Base-by-base conservation (phyloP, 2,797 vertebrate genomes). In the Lagocephalus sceleratus region DNA sequence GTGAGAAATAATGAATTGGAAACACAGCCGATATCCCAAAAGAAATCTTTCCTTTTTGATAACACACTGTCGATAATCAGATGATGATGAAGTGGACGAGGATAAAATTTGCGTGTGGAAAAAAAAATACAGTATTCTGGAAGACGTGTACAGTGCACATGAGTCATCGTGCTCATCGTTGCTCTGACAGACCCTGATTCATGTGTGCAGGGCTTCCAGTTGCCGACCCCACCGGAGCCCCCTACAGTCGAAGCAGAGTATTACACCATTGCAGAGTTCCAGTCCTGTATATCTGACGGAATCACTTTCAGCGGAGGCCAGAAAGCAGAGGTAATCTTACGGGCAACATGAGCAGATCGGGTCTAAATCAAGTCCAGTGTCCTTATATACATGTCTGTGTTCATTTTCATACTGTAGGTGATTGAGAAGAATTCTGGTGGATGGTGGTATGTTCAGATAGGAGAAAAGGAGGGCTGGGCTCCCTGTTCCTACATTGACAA, bases 261-360 rank as follows among this genome's bases (percentile, higher is more conserved):
- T 85, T 99, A 99, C 92, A 99, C 98, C 66, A 99, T 99, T 66
- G 96, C 98, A n/a, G 98, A 99, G 71, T 99, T 99, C 87, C 98
- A 99, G 87, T 98, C 98, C 0, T 95, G 94, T 73, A 99, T 99
- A 78, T 97, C 98, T 44, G 97, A 99, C 65, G 98, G 98, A 15
- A 99, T 99, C 86, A 99, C 95, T 72, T 99, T 99, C 75, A 94
- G 93, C 51, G 98, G 97, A 62, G 98, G 98, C 83, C 97, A 99
- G 77, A 99, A 99, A 87, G 96, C 97, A 76, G 98, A 99, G 88
- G 97, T 98, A 83, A 92, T 88, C 3, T 11, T 21, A 54, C 1
- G 42, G 62, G 47, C 22, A 1, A 42, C 20, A 2, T 5, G 29
- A 41, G 54, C 32, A 35, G 32, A 12, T 10, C 12, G 5, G 32